phyloP scores from a whole-genome alignment of 2,888 invertebrate genomes.

The Calephelis perditalis region DNA sequence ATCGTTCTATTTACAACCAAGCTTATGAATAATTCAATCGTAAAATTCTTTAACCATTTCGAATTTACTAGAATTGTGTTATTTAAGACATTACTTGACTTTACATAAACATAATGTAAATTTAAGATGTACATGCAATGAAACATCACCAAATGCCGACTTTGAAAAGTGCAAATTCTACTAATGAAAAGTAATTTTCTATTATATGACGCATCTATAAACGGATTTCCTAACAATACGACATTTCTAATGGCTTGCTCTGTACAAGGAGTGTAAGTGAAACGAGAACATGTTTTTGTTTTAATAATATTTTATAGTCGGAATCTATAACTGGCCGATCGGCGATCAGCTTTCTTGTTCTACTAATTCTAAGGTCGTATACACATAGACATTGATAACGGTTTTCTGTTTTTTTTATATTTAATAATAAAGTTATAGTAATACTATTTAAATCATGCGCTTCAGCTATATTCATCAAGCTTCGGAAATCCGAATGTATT shows the following conservation, averaged over 20 bases:
- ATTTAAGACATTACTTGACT: no score
- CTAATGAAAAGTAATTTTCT: slow-evolving; percentile 9
- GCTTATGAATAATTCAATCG: no score
- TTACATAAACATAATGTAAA: no score
- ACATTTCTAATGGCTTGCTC: slow-evolving; percentile 50
- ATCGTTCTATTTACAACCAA: no score
- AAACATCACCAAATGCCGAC: background rate
- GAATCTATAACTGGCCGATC: slow-evolving; percentile 54
- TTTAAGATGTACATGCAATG: no score
- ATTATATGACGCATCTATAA: slow-evolving; percentile 29
- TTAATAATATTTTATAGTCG: slow-evolving; percentile 63
- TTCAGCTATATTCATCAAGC: no score
- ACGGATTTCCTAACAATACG: slow-evolving; percentile 54
- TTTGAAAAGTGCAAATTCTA: slow-evolving; percentile 13
- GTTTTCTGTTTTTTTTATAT: background rate
- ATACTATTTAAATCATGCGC: no score
- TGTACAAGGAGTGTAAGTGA: slow-evolving; percentile 61
- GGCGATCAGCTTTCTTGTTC: slow-evolving; percentile 53
- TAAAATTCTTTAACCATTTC: no score
- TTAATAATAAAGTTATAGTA: no score
- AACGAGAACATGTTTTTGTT: slow-evolving; percentile 60
- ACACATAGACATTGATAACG: slow-evolving; percentile 18
- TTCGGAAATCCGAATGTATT: no score
- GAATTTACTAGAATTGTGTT: no score
- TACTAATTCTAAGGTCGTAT: slow-evolving; percentile 23